A percentile compares a stretch with the other conserved stretches of the same genome.
These are phyloP conservation scores for Amblyopsis rosae DNA, from an alignment of 2,113 vertebrate genomes.

Conservation along the genomic window DNA sequence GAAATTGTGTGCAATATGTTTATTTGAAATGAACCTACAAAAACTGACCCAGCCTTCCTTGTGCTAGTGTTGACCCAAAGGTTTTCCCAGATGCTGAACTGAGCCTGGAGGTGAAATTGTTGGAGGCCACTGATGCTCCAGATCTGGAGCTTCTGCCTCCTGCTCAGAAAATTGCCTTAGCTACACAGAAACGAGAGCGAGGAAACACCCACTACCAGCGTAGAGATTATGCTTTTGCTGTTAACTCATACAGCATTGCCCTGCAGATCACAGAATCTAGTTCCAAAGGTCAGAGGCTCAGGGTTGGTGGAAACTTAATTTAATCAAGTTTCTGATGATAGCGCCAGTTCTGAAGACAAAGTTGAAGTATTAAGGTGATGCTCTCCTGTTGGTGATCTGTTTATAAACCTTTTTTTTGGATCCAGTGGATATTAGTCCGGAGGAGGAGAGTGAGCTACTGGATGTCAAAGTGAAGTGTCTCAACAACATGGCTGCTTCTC, in stretches of 20 bases:
- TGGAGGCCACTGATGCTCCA: constrained; percentile 75
- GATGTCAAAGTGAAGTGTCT: constrained; percentile 95
- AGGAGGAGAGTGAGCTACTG: constrained; percentile 87
- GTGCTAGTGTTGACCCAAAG: constrained; percentile 73
- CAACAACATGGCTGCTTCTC: constrained; percentile 96
- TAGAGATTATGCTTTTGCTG: constrained; percentile 87
- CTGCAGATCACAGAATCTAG: constrained; percentile 87
- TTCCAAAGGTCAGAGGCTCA: constrained; percentile 84
- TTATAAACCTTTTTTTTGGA: constrained; percentile 2
- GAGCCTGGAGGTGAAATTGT: constrained; percentile 84
- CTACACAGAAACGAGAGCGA: constrained; percentile 85
- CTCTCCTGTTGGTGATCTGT: not conserved
- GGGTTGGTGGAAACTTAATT: not conserved
- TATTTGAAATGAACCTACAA: not conserved
- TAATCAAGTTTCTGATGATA: accelerated
- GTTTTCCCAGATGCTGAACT: constrained; percentile 80
- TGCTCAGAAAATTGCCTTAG: constrained; percentile 80
- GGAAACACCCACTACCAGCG: constrained; percentile 92
- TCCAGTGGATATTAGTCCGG: constrained; percentile 85
- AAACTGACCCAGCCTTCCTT: not conserved
- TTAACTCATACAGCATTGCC: constrained; percentile 92
- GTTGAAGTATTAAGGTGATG: not conserved
- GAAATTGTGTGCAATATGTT: not conserved
- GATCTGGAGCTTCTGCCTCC: constrained; percentile 88
- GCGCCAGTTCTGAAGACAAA: not conserved